Conservation (phyloP, 2,797 vertebrate species). For the Ficedula albicollis region DNA sequence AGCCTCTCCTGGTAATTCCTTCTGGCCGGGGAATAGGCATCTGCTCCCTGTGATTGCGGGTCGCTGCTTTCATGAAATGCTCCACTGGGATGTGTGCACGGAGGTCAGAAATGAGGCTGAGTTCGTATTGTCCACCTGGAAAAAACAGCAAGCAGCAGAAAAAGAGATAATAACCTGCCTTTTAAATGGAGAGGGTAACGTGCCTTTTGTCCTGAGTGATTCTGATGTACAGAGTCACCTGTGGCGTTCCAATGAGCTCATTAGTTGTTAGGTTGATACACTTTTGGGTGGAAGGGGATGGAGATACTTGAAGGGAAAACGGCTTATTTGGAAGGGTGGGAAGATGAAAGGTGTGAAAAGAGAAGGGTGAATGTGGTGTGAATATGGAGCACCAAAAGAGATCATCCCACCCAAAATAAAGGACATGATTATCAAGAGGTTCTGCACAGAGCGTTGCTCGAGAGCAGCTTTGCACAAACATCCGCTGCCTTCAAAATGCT, state of each 20-base stretch:
- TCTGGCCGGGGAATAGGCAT: not conserved
- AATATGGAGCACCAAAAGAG: not conserved
- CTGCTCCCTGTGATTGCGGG: not conserved
- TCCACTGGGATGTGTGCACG: not conserved
- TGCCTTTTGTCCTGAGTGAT: not conserved
- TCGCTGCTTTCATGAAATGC: not conserved
- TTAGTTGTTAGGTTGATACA: not conserved
- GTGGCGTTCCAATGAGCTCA: not conserved
- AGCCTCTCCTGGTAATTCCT: not conserved
- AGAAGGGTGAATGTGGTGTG: not conserved
- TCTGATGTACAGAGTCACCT: not conserved
- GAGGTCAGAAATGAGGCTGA: not conserved
- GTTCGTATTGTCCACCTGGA: not conserved
- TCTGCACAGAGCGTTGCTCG: fast-evolving
- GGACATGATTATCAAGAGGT: not conserved
- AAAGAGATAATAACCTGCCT: not conserved
- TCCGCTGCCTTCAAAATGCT: not conserved
- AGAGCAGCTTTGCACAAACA: not conserved
- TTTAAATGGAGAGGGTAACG: not conserved
- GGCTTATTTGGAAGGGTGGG: not conserved
- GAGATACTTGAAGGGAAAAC: not conserved
- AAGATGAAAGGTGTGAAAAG: not conserved
- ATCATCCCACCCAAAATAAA: not conserved
- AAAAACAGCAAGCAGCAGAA: not conserved
- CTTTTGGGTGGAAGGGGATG: not conserved